Base-by-base conservation (phyloP, 1,140 invertebrate species). In the Cryptotermes secundus region DNA sequence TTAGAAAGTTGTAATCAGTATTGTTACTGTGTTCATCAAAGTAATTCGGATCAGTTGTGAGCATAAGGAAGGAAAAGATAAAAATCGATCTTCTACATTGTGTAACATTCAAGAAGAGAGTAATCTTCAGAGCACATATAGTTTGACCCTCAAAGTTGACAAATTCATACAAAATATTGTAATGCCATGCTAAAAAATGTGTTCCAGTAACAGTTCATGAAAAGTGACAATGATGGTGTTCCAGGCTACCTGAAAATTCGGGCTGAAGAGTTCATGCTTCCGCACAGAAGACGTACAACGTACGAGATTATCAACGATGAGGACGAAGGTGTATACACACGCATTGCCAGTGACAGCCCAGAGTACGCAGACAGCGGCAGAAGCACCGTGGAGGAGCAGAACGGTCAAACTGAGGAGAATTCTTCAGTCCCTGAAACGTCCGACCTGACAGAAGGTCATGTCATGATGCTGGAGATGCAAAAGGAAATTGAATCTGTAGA, bases 161-260 rank as follows among this genome's bases (percentile, higher is more conserved):
- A 38, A 38, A 38, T 38, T 38, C 38, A 38, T 38, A 38, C 12
- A 38, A 38, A 38, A 12, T 38, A 38, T 38, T 12, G 12, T 12
- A 38, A 12, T 12, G 12, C 38, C 12, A 12, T 38, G 38, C 38
- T 12, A 38, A 38, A 38, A 38, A n/a, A n/a, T n/a, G n/a, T n/a
- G n/a, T n/a, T n/a, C n/a, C n/a, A n/a, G n/a, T n/a, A 38, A 38
- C 22, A 19, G 19, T 12, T 49, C 45, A 42, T 10, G 38, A 42
- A n/a, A 3, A 42, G 38, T 49, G 45, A 49, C 45, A 49, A 1
- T 19, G 9, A 42, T 49, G 45, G 3, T 89, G 81, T 81, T 34
- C 4, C 87, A 93, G 92, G 92, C n/a, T 93, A 91, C 83, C 90
- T 92, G 6, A 90, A 91, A 84, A 88, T 93, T 22, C 83, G 83